Evolutionary conservation across 2,113 vertebrate species (phyloP).

Genomic region (Corythornis madagascariensis): DNA sequence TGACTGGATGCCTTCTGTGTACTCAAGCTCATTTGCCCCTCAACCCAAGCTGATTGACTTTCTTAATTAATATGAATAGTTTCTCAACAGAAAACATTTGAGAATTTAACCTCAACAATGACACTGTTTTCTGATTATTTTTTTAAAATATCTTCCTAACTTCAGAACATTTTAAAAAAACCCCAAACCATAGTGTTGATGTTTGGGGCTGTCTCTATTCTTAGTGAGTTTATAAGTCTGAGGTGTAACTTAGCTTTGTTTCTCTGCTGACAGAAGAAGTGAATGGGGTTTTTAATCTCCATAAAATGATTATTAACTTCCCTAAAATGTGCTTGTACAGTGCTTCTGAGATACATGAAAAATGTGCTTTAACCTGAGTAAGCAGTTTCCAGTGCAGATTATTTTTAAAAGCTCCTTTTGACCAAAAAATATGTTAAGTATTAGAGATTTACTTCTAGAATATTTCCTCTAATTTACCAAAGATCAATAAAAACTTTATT

Average conservation of each 20-base stretch:
- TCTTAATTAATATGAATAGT: neutral
- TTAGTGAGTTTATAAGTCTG: no score
- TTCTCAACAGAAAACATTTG: neutral
- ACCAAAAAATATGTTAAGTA: neutral
- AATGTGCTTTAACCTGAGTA: neutral
- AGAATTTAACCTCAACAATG: neutral
- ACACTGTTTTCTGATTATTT: neutral
- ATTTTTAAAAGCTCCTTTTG: neutral
- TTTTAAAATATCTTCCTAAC: neutral
- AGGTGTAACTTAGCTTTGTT: neutral
- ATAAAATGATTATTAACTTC: neutral
- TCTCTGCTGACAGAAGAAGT: neutral
- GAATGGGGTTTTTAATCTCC: neutral
- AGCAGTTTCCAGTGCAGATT: neutral
- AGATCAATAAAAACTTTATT: neutral
- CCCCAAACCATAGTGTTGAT: neutral
- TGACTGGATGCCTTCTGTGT: neutral
- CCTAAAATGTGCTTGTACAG: neutral
- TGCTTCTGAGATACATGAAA: neutral
- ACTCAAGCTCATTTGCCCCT: neutral
- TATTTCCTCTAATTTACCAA: neutral
- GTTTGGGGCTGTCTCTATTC: neutral
- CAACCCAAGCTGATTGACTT: neutral
- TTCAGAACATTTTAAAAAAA: neutral
- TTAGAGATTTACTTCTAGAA: neutral